A percentile compares a stretch with the other conserved stretches of the same genome.
These are phyloP conservation scores for Holacanthus passer DNA, from an alignment of 2,113 vertebrate genomes.

Conservation along the genomic window DNA sequence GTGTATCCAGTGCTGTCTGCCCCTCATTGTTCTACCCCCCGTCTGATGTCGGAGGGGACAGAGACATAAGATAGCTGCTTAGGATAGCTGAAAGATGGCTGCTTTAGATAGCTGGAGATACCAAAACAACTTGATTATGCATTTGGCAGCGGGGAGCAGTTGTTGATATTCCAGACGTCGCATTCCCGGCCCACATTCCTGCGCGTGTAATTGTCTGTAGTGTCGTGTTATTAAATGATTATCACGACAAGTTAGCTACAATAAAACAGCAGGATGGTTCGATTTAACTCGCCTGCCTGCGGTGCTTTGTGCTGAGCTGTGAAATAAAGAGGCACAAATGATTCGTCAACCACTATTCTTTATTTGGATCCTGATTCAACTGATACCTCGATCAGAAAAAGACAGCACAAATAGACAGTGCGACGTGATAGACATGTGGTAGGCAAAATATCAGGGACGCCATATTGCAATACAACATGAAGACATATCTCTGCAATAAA, in stretches of 20 bases:
- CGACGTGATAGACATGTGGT: slow-evolving; percentile 1
- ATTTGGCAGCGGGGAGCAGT: slow-evolving; percentile 72
- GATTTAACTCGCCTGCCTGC: slow-evolving; percentile 25
- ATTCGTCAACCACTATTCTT: slow-evolving; percentile 11
- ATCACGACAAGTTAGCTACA: slow-evolving; percentile 39
- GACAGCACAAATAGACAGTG: slow-evolving; percentile 22
- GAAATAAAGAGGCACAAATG: slow-evolving; percentile 33
- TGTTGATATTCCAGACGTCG: slow-evolving; percentile 72
- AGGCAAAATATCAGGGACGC: slow-evolving; percentile 9
- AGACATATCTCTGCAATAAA: neutral
- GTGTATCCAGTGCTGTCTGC: slow-evolving; percentile 77
- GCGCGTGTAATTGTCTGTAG: slow-evolving; percentile 61
- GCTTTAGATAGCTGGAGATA: slow-evolving; percentile 77
- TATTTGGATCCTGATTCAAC: slow-evolving; percentile 38
- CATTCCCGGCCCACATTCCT: slow-evolving; percentile 62
- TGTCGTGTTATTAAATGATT: slow-evolving; percentile 66
- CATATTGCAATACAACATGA: neutral
- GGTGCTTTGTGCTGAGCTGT: neutral
- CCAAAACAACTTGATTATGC: slow-evolving; percentile 79
- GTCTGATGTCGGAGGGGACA: slow-evolving; percentile 70
- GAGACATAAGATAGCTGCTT: slow-evolving; percentile 78
- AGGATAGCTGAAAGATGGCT: slow-evolving; percentile 80
- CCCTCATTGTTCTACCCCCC: slow-evolving; percentile 60
- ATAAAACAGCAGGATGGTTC: slow-evolving; percentile 43
- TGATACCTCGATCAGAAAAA: slow-evolving; percentile 31